phyloP scores from a whole-genome alignment of 2,888 invertebrate genomes.

The Conomelus anceps region DNA sequence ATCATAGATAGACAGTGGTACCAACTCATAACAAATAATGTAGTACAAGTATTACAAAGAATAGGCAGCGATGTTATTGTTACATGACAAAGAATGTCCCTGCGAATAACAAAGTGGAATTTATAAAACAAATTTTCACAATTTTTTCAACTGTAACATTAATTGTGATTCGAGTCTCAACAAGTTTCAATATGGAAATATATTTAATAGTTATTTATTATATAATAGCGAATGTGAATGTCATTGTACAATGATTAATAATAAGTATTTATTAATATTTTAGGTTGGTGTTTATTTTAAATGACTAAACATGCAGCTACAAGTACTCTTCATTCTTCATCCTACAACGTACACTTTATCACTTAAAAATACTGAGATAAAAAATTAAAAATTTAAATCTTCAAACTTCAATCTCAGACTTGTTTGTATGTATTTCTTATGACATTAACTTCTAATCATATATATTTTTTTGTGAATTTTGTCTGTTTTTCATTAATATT shows the following conservation, averaged over 20 bases:
- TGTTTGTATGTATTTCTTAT: slow-evolving; percentile 21
- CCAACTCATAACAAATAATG: background rate
- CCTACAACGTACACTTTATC: background rate
- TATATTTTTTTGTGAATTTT: slow-evolving; percentile 1
- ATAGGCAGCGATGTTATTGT: background rate
- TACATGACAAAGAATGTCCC: background rate
- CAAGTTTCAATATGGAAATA: background rate
- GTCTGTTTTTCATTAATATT: slow-evolving; percentile 13
- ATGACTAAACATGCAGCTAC: slow-evolving; percentile 19
- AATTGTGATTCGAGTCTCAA: background rate
- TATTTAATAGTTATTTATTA: slow-evolving; percentile 14
- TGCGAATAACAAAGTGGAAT: slow-evolving; percentile 24
- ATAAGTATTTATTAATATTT: slow-evolving; percentile 13
- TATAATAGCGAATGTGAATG: background rate
- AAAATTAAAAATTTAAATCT: slow-evolving; percentile 33
- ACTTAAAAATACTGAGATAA: slow-evolving; percentile 24
- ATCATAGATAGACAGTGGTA: background rate
- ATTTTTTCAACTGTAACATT: slow-evolving; percentile 1
- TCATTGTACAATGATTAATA: background rate
- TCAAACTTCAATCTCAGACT: slow-evolving; percentile 34
- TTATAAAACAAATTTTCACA: background rate
- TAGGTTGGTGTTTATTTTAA: slow-evolving; percentile 24
- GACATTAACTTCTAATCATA: slow-evolving; percentile 30
- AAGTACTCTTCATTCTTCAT: background rate
- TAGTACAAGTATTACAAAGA: background rate